These are phyloP conservation scores for Leiothrix lutea DNA, from an alignment of 2,113 vertebrate species.

Conservation along the genomic window DNA sequence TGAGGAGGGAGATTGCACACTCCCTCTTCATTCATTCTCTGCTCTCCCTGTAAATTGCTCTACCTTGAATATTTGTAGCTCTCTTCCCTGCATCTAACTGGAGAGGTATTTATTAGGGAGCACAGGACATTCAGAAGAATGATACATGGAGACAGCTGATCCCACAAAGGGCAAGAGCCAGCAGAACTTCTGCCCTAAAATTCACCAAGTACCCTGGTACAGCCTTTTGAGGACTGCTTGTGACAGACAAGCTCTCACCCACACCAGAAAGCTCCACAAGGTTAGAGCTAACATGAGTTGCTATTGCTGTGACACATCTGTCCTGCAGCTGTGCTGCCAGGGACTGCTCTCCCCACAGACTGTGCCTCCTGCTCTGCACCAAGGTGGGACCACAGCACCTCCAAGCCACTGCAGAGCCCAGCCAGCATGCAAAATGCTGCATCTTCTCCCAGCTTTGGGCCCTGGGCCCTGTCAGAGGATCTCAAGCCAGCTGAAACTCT, in stretches of 20 bases:
- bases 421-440: not conserved
- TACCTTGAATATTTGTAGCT: not conserved
- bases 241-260: not conserved
- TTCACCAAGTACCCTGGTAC: not conserved
- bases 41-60: not conserved
- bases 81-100: not conserved
- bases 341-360: rapidly evolving
- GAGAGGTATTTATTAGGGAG: not conserved
- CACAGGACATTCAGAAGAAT: not conserved
- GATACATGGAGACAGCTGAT: not conserved
- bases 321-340: not conserved
- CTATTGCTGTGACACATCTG: not conserved
- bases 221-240: not conserved
- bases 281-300: not conserved
- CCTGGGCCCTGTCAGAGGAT: not conserved
- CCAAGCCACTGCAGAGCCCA: not conserved
- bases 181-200: not conserved
- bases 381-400: not conserved
- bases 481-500: not conserved
- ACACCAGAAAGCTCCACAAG: not conserved
- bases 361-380: not conserved
- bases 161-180: not conserved
- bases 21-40: not conserved
- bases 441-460: rapidly evolving
- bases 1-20: not conserved